These are phyloP conservation scores for Xyliphius kryptos DNA, from an alignment of 2,113 vertebrate genomes.

Conservation along the genomic window DNA sequence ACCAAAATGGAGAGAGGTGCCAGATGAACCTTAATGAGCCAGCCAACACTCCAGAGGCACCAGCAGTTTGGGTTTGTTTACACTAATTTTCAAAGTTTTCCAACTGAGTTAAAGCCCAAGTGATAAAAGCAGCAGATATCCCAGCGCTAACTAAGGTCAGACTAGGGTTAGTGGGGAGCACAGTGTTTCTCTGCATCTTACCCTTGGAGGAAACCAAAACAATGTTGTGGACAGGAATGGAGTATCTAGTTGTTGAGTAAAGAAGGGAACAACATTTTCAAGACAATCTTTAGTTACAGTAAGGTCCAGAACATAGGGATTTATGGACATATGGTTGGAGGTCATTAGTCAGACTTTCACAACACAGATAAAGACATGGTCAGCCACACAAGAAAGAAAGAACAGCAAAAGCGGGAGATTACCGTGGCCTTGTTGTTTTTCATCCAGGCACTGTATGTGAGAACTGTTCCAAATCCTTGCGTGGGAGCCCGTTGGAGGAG, in stretches of 20 bases:
- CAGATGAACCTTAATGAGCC: constrained; percentile 49
- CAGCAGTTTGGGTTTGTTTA: constrained; percentile 35
- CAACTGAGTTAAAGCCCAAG: constrained; percentile 24
- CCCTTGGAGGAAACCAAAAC: too few species aligned
- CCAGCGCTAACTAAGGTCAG: constrained; percentile 45
- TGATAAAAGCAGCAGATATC: constrained; percentile 16
- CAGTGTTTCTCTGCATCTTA: too few species aligned
- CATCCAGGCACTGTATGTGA: constrained; percentile 48
- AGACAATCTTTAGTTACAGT: constrained; percentile 22
- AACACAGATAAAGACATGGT: constrained; percentile 15
- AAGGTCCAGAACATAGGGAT: constrained; percentile 27
- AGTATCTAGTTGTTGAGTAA: too few species aligned
- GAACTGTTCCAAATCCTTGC: constrained; percentile 55
- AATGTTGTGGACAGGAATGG: too few species aligned
- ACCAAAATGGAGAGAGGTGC: constrained; percentile 38
- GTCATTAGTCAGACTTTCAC: constrained; percentile 35
- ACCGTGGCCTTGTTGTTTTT: constrained; percentile 56
- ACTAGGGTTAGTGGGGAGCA: constrained; percentile 44
- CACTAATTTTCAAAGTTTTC: constrained; percentile 33
- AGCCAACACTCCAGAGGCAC: constrained; percentile 45
- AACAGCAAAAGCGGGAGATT: constrained; percentile 41
- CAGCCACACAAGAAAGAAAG: constrained; percentile 30
- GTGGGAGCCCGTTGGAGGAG: constrained; percentile 59
- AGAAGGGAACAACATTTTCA: too few species aligned
- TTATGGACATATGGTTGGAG: constrained; percentile 28